Evolutionary conservation across 2,888 invertebrate genomes (phyloP), one percentile per base, ranked within the genome.

Genomic region (Drosophila kokeensis): DNA sequence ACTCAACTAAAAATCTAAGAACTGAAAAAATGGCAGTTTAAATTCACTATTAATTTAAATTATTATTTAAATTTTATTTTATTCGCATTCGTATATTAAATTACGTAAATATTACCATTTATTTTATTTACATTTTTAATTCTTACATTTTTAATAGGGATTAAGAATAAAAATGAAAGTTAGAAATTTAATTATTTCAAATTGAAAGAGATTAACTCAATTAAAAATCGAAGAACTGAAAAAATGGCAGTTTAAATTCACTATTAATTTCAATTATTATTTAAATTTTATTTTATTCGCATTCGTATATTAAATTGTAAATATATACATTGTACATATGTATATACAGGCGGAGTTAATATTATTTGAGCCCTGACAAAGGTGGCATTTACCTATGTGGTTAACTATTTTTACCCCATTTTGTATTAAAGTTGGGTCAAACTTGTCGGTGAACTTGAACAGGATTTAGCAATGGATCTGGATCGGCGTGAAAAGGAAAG

Each of bases 351-450:
- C 42, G 10, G 30, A 1, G 8, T 10, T 0, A 15, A 10, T 27
- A 11, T 36, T 18, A 10, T 5, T 32, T 29, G n/a, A 0, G 2
- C 4, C 4, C 2, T 18, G 53, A 55, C 48, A 15, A 21, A 69
- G 76, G 29, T 64, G 57, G 57, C 70, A 24, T 64, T 69, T 53
- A 29, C 24, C 13, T 32, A 34, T 40, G 10, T 59, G n/a, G 0
- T 4, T 29, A 30, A 36, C 1, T 10, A 10, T 10, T 34, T 6
- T 7, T n/a, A 8, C 0, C 8, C 15, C 2, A 45, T 21, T 45
- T 60, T 15, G 10, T 30, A 13, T 21, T 36, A 3, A n/a, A n/a
- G 21, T 54, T 38, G 11, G 8, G 10, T 57, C 29, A 13, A 36
- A 45, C 38, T 52, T 59, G 55, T 8, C 36, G 34, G 59, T 62